These are phyloP conservation scores for Cyanoliseus patagonus DNA, from an alignment of 2,113 vertebrate species.

Conservation along the genomic window DNA sequence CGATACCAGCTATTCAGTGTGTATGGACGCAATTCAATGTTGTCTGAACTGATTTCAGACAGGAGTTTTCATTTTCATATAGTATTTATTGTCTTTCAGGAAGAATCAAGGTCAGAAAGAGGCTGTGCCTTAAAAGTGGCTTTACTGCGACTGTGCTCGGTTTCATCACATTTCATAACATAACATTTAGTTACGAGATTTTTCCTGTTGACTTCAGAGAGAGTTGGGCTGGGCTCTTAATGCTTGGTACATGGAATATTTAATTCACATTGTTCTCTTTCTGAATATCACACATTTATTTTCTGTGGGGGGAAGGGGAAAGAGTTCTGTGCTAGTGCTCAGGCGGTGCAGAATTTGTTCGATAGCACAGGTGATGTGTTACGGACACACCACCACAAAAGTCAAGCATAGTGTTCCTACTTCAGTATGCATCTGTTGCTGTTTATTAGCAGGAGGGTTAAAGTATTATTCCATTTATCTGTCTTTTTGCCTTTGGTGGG, in stretches of 20 bases:
- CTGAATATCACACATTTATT: neutral
- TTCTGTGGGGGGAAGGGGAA: neutral
- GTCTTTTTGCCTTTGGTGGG: neutral
- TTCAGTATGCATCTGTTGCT: neutral
- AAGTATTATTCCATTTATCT: neutral
- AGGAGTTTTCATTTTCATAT: neutral
- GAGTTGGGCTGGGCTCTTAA: neutral
- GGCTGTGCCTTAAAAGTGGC: neutral
- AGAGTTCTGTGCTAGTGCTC: neutral
- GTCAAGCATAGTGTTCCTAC: neutral
- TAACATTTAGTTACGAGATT: neutral
- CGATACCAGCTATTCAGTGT: neutral
- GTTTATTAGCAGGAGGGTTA: neutral
- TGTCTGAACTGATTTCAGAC: neutral
- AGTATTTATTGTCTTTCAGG: neutral
- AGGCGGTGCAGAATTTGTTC: neutral
- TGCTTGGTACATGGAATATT: neutral
- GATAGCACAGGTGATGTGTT: neutral
- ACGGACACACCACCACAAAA: neutral
- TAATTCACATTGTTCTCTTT: neutral
- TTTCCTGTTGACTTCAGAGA: neutral
- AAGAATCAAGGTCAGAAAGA: neutral
- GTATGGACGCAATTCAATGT: neutral
- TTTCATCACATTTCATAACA: neutral
- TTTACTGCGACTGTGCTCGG: rapidly evolving